phyloP scores from a whole-genome alignment of 2,888 invertebrate genomes.

The Biston betularia region DNA sequence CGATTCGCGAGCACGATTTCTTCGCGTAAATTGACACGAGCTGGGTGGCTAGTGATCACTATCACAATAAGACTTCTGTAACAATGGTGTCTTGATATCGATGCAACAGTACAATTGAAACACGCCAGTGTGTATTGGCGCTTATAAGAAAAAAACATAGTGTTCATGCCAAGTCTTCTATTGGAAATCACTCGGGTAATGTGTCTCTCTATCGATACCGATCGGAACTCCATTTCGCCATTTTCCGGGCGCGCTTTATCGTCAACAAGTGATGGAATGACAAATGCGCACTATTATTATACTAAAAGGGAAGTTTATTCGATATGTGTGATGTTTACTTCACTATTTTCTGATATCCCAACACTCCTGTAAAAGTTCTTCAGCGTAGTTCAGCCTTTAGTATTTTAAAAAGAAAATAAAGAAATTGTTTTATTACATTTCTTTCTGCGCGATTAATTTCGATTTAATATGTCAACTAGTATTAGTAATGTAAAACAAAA shows the following conservation, averaged over 20 bases:
- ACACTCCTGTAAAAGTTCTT: neutral
- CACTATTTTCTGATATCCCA: neutral
- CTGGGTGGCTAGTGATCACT: no score
- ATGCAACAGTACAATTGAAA: neutral
- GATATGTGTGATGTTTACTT: conserved; percentile 10
- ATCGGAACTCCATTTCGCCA: conserved; percentile 54
- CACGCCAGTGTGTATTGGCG: conserved; percentile 7
- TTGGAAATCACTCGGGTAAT: conserved; percentile 52
- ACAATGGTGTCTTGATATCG: neutral
- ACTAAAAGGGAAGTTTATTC: conserved; percentile 19
- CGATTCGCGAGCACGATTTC: no score
- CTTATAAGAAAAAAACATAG: conserved; percentile 22
- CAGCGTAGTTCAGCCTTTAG: neutral
- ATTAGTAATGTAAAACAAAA: neutral
- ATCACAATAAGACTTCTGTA: no score
- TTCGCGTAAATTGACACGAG: no score
- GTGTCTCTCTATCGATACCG: conserved; percentile 43
- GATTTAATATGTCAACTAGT: neutral
- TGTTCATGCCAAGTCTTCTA: conserved; percentile 47
- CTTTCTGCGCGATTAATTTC: neutral
- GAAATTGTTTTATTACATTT: neutral
- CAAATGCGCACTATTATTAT: conserved; percentile 30
- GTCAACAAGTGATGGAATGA: conserved; percentile 36
- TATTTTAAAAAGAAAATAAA: neutral
- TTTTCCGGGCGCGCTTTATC: conserved; percentile 41